Base-by-base conservation (phyloP, 2,113 vertebrate genomes). In the Boleophthalmus pectinirostris region DNA sequence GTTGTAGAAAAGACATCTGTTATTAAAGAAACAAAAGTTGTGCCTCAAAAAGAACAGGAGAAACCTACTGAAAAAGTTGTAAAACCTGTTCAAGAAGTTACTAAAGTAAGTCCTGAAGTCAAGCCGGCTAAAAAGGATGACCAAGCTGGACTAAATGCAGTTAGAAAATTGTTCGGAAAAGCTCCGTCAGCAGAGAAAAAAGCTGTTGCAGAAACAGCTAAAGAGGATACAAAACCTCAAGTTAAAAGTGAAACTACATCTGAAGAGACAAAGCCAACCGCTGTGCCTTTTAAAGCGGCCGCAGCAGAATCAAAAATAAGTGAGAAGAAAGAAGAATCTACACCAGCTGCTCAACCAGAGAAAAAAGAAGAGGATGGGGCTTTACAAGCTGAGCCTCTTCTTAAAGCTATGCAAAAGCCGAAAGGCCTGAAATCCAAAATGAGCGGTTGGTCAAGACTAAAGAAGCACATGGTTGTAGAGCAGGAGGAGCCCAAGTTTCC, bases 391-490 rank as follows among this genome's bases (percentile, higher is more conserved):
- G 88, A 94, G 58, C 69, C 89, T 53, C 81, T 75, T 75, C 38
- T 89, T 53, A 81, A 80, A 79, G 77, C 74, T n/a, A 20, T 78
- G 3, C 77, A 88, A 57, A 94, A 91, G 75, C 79, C 92, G 11
- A 93, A 93, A 75, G 92, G 89, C 0, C 16, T 91, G 23, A 92
- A 89, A 87, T 82, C 83, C 0, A 86, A 73, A 69, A 1, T 86
- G 21, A 92, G 95, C 0, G 98, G 96, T 56, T 99, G 98, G 98
- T 91, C 88, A 2, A 93, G 95, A 24, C 95, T 99, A 46, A 96
- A 91, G 84, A 96, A 96, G 75, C 97, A 97, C 69, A 91, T 99
- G 89, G 89, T 96, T 9, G 94, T 97, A 56, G 95, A 95, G 54
- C 79, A 92, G 8, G 94, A 95, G 38, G 92, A 88, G 67, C 87